Base-by-base conservation (phyloP, 2,113 vertebrate species). In the Lasiurus cinereus region DNA sequence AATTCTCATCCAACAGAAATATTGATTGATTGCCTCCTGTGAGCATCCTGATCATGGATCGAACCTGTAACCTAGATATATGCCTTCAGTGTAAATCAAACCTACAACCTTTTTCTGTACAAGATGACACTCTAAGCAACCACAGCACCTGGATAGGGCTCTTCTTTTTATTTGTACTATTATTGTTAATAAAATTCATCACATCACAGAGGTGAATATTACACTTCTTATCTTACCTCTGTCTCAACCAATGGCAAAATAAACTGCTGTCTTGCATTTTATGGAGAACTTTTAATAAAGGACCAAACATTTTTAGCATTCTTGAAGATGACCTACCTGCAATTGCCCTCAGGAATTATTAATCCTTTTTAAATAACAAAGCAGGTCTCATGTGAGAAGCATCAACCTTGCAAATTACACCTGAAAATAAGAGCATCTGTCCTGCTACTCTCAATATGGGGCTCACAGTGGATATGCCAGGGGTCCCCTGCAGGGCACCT, bases 391-490 rank as follows among this genome's bases (percentile, higher is more conserved):
- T 11, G 31, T n/a, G 73, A 85, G 79, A 94, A 59, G 50, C 6
- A 66, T 29, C 2, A 14, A 56, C 16, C 36, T 12, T 85, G 29
- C 24, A 48, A 89, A 64, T 31, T 36, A 90, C 4, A 54, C 12
- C 22, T 80, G 21, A 19, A 56, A 48, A 36, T 19, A 31, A 50
- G 69, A 43, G 24, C 3, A 3, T 21, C 29, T 90, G 48, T 43
- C 24, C 10, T 46, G 13, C 15, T 4, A 46, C 11, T 21, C 5
- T 33, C 36, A 13, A 0, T 0, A 0, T 39, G 21, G 6, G 48
- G 4, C 11, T 62, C 27, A 19, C 64, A n/a, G 27, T 29, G 27
- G 2, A 6, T 1, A 5, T 4, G 6, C 15, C 2, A 0, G 7
- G 4, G 5, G 14, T 43, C 1, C 14, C 16, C 14, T 33, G 0